phyloP scores from a whole-genome alignment of 2,113 vertebrate genomes.

The Odocoileus virginianus region DNA sequence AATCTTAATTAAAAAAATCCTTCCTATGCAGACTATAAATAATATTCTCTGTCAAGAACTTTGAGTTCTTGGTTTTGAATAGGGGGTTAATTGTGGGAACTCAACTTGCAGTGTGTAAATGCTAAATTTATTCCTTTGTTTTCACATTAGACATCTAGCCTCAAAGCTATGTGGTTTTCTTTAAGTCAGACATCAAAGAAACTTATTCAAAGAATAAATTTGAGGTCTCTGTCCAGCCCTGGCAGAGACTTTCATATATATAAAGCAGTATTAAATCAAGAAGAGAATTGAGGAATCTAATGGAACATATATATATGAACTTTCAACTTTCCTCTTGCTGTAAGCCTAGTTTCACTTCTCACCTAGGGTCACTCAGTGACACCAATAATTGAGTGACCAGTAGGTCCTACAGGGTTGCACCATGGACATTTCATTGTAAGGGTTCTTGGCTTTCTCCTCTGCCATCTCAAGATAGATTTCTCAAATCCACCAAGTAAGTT shows the following conservation, averaged over 20 bases:
- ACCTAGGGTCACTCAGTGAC: accelerated
- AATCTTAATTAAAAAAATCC: background rate
- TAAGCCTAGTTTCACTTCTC: background rate
- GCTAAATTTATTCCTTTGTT: background rate
- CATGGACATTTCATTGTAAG: background rate
- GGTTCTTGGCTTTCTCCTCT: background rate
- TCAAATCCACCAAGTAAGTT: background rate
- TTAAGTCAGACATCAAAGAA: background rate
- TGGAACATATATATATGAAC: background rate
- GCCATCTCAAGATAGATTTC: background rate
- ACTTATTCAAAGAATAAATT: background rate
- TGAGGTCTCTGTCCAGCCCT: background rate
- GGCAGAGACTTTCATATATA: background rate
- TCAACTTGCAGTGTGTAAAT: background rate
- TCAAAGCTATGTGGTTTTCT: background rate
- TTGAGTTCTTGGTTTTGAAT: background rate
- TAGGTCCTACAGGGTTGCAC: background rate
- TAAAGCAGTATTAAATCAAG: background rate
- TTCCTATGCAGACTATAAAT: background rate
- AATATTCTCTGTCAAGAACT: background rate
- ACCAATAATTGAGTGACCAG: accelerated
- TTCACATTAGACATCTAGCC: background rate
- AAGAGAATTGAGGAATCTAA: background rate
- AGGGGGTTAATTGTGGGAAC: background rate
- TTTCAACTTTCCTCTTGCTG: background rate